Evolutionary conservation across 2,888 invertebrate genomes (phyloP).

Genomic region (Clitarchus hookeri): DNA sequence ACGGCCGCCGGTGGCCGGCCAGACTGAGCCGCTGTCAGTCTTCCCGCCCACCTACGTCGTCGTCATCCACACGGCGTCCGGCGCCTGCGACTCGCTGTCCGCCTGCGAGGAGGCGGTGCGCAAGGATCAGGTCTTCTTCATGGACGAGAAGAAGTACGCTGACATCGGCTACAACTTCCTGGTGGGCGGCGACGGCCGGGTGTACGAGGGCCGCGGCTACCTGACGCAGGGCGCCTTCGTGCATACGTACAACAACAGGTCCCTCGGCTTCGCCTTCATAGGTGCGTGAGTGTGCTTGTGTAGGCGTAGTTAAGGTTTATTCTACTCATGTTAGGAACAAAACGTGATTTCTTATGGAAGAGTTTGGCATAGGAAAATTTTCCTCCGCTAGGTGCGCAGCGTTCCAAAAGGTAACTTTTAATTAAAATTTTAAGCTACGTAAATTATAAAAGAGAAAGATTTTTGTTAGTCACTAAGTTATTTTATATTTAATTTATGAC

Average conservation of each 20-base stretch:
- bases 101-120: neutral
- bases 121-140: neutral
- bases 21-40: neutral
- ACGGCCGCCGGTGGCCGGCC: neutral
- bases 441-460: too few species aligned
- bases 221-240: neutral
- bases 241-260: neutral
- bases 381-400: too few species aligned
- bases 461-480: too few species aligned
- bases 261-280: neutral
- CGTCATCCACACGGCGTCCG: neutral
- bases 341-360: too few species aligned
- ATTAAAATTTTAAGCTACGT: too few species aligned
- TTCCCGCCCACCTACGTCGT: neutral
- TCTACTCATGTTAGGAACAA: too few species aligned
- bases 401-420: too few species aligned
- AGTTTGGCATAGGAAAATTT: too few species aligned
- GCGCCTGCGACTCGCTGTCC: neutral
- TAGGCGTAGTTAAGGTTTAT: too few species aligned
- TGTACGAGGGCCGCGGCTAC: neutral
- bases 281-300: neutral
- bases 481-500: too few species aligned
- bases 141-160: neutral
- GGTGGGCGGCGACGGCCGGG: neutral
- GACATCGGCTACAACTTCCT: slow-evolving; percentile 2